Conservation (phyloP, 2,113 vertebrate species). For the Grallaria varia region DNA sequence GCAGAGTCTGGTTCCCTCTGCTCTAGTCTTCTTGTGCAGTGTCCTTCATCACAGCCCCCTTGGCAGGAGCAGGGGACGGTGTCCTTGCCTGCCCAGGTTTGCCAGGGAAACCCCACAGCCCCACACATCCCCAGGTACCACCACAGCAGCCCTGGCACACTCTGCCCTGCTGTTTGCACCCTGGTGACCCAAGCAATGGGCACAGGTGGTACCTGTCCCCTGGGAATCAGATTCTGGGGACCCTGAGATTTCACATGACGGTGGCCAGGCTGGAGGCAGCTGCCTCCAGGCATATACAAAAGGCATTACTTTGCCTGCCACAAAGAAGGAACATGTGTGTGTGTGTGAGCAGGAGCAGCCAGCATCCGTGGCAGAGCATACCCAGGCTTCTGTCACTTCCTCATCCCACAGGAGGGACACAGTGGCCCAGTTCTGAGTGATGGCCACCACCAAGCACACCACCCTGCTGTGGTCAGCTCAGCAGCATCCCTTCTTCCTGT, state of each 20-base stretch:
- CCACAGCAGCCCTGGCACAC: background rate
- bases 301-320: background rate
- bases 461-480: fast-evolving
- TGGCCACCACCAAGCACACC: background rate
- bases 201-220: background rate
- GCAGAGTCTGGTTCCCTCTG: background rate
- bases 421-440: background rate
- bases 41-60: background rate
- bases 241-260: background rate
- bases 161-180: background rate
- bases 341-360: background rate
- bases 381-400: background rate
- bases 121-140: background rate
- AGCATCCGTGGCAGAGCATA: fast-evolving
- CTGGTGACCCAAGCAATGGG: background rate
- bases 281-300: background rate
- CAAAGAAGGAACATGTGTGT: background rate
- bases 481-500: background rate
- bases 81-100: background rate
- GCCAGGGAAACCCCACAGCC: background rate
- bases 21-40: background rate
- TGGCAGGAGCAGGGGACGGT: background rate
- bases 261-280: background rate
- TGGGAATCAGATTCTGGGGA: background rate
- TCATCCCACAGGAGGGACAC: background rate